Conservation (phyloP, 2,888 invertebrate genomes). For the Deilephila porcellus region DNA sequence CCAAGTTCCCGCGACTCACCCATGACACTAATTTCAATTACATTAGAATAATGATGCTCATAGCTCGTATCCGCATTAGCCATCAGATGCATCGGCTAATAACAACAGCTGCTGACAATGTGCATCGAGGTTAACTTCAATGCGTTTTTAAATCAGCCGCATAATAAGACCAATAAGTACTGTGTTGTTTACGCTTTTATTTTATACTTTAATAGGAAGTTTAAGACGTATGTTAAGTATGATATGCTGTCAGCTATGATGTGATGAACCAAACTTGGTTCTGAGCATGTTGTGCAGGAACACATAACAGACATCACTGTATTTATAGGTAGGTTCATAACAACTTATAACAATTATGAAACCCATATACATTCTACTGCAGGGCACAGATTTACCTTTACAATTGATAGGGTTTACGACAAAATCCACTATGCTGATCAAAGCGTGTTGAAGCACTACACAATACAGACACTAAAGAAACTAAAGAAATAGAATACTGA, state of each 20-base stretch:
- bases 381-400: too few species aligned
- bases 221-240: background rate
- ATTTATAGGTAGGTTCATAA: background rate
- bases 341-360: too few species aligned
- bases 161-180: background rate
- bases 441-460: too few species aligned
- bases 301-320: background rate
- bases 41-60: constrained; percentile 33
- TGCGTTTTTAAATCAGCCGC: background rate
- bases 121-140: background rate
- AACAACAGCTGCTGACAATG: background rate
- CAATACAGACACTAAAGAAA: too few species aligned
- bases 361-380: too few species aligned
- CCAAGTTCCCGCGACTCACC: constrained; percentile 30
- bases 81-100: background rate
- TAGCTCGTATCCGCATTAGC: constrained; percentile 30
- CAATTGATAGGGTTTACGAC: too few species aligned
- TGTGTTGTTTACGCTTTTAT: background rate
- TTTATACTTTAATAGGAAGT: background rate
- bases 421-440: too few species aligned
- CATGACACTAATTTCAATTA: constrained; percentile 35
- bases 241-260: background rate
- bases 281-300: background rate
- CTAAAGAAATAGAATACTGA: too few species aligned
- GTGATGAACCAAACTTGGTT: background rate